These are phyloP conservation scores for Amphipyra tragopoginis DNA, from an alignment of 2,888 invertebrate species.

Conservation along the genomic window DNA sequence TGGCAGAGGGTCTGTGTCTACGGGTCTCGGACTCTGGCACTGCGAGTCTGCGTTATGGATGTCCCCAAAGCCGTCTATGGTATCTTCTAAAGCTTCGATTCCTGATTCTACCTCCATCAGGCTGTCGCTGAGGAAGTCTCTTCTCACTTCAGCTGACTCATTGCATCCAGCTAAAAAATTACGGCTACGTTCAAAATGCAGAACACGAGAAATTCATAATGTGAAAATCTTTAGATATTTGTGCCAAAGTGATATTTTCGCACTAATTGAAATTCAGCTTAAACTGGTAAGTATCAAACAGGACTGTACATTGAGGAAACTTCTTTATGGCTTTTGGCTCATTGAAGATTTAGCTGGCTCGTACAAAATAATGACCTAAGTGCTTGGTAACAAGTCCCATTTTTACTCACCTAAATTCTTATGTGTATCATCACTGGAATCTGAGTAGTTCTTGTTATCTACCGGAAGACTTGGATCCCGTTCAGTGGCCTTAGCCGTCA, in stretches of 20 bases:
- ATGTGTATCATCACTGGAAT: slow-evolving; percentile 86
- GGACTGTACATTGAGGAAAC: neutral
- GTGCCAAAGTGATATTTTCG: neutral
- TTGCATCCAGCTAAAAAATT: slow-evolving; percentile 66
- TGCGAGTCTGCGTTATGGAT: slow-evolving; percentile 65
- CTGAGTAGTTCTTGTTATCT: slow-evolving; percentile 76
- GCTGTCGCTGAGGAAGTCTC: slow-evolving; percentile 72
- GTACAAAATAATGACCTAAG: neutral
- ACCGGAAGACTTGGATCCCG: slow-evolving; percentile 71
- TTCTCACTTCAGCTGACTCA: slow-evolving; percentile 72
- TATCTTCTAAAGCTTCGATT: slow-evolving; percentile 87
- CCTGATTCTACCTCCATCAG: slow-evolving; percentile 87
- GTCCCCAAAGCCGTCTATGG: slow-evolving; percentile 76
- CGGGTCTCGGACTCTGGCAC: slow-evolving; percentile 53
- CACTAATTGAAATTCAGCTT: neutral
- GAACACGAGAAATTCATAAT: neutral
- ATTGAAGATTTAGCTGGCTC: neutral
- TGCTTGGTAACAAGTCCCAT: slow-evolving; percentile 6
- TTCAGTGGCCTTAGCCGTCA: slow-evolving; percentile 83
- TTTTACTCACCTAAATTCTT: slow-evolving; percentile 80
- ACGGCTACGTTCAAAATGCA: neutral
- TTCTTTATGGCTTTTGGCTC: neutral
- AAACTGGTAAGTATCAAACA: neutral
- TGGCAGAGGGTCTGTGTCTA: slow-evolving; percentile 56
- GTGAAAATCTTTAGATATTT: neutral